These are phyloP conservation scores for Bombus confusus DNA, from an alignment of 1,140 invertebrate genomes.

Conservation along the genomic window DNA sequence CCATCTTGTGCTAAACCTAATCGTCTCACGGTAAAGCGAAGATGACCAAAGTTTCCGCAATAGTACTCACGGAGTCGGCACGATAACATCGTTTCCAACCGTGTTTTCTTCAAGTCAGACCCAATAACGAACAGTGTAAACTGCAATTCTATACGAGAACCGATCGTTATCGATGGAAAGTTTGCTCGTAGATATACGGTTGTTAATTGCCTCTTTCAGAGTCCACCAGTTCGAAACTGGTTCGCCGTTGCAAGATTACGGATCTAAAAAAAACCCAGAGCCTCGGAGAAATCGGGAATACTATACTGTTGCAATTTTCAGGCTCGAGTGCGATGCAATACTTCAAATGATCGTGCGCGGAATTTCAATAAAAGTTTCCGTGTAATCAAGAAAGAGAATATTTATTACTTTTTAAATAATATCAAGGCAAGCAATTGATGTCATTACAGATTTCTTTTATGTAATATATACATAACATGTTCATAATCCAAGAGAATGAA, in stretches of 20 bases:
- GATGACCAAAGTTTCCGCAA: conserved; percentile 67
- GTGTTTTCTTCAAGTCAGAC: conserved; percentile 48
- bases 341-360: background rate
- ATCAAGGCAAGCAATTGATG: too few species aligned
- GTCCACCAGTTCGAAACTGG: conserved; percentile 24
- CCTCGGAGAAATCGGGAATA: background rate
- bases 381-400: too few species aligned
- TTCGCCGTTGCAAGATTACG: background rate
- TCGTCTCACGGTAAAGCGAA: conserved; percentile 53
- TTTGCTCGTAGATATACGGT: conserved; percentile 42
- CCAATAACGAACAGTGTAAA: conserved; percentile 50
- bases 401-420: too few species aligned
- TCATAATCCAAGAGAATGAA: too few species aligned
- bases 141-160: conserved; percentile 39
- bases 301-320: background rate
- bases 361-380: background rate
- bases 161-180: conserved; percentile 48
- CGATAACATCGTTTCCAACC: conserved; percentile 51
- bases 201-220: conserved; percentile 49
- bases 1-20: conserved; percentile 57
- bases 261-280: conserved; percentile 12
- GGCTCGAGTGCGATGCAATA: background rate
- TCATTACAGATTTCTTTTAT: too few species aligned
- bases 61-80: conserved; percentile 51
- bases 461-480: too few species aligned